Base-by-base conservation (phyloP, 1,140 invertebrate genomes). In the Brachionus sp. region DNA sequence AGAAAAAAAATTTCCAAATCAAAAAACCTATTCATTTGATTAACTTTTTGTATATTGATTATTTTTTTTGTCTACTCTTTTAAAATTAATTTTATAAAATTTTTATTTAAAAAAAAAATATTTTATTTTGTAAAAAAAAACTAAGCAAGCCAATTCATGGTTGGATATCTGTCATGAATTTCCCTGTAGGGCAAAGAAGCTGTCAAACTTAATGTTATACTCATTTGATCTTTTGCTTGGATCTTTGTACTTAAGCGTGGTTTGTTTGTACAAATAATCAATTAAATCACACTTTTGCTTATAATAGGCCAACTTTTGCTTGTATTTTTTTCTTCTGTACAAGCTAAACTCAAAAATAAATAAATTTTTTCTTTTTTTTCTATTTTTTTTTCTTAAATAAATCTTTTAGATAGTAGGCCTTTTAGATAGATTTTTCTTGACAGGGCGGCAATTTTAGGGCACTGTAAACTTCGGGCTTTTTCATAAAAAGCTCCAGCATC, bases 221-320 rank as follows among this genome's bases (percentile, higher is more conserved):
- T 87, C 88, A 70, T 84, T 83, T 0, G 88, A 87, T 77, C 88
- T 84, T 70, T 88, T 86, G 37, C 84, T 85, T 10, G 87, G 86
- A 25, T 88, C 87, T 50, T 87, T 85, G 85, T 88, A 89, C n/a
- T 85, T 78, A 6, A 87, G 84, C 5, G 87, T 88, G 87, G 89
- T 89, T 84, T 87, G 87, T 84, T 87, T 85, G 12, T 87, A 87
- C 1, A 89, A 86, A 82, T 89, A 89, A 66, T 86, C 85, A 44
- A 90, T 89, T 50, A 90, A 85, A 75, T 87, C 75, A 86, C 89
- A 90, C 3, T 87, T 88, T 46, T 89, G 87, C 77, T 89, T 87
- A 87, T 88, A 90, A 73, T 88, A 85, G 62, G 86, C 84, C 68
- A 90, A 85, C 84, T 89, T 89, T 83, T 87, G 85, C 83, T 87